Evolutionary conservation across 2,888 invertebrate species (phyloP).

Genomic region (Agrotis clavis): DNA sequence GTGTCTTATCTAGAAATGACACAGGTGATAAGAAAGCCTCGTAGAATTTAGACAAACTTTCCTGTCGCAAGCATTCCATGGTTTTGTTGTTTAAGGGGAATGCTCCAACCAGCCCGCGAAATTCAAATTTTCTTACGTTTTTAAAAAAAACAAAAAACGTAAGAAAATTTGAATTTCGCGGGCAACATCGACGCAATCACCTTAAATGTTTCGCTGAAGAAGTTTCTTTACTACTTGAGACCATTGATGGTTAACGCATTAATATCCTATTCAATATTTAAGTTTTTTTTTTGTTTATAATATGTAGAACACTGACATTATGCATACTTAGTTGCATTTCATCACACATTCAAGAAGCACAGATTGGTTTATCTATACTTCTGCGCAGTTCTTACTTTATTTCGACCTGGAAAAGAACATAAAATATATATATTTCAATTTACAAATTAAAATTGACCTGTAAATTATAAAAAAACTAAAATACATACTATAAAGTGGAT

Average conservation of each 20-base stretch:
- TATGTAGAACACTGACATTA: conserved; percentile 70
- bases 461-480: too few species aligned
- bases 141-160: too few species aligned
- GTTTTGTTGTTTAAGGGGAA: conserved; percentile 1
- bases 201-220: conserved; percentile 2
- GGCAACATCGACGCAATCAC: too few species aligned
- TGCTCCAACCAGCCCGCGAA: too few species aligned
- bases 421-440: background rate
- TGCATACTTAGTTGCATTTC: conserved; percentile 61
- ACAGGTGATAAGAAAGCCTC: conserved; percentile 57
- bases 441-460: too few species aligned
- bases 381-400: conserved; percentile 37
- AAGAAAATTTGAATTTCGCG: too few species aligned
- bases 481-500: too few species aligned
- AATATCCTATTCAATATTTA: conserved; percentile 31
- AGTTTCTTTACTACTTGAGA: conserved; percentile 2
- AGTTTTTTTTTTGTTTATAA: conserved; percentile 72
- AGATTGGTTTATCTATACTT: conserved; percentile 40
- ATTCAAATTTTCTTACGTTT: too few species aligned
- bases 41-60: conserved; percentile 33
- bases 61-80: conserved; percentile 7
- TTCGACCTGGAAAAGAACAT: conserved; percentile 66
- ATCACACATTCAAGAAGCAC: background rate
- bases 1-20: conserved; percentile 56
- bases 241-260: conserved; percentile 54